phyloP scores from a whole-genome alignment of 2,797 vertebrate genomes.

The Phrynocephalus forsythii region DNA sequence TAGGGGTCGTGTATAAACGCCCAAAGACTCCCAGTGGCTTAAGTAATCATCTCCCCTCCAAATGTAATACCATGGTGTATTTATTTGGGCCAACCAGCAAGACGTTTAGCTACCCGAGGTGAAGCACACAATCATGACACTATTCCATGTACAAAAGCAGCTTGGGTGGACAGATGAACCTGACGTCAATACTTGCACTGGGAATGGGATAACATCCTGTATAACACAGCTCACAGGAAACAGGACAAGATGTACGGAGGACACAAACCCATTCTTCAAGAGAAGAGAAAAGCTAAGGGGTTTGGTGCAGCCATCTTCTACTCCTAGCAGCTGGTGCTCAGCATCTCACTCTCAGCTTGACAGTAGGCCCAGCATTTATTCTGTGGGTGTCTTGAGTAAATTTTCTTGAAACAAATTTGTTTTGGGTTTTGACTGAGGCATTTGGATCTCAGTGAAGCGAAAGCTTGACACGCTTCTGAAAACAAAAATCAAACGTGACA shows the following conservation, averaged over 20 bases:
- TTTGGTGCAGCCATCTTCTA: not conserved
- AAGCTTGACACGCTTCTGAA: not conserved
- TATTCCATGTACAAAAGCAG: not conserved
- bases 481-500: not conserved
- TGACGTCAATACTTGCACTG: not conserved
- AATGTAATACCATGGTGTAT: not conserved
- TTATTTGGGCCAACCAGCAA: not conserved
- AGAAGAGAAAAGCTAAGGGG: not conserved
- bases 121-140: not conserved
- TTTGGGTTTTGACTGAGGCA: not conserved
- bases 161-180: not conserved
- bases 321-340: not conserved
- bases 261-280: not conserved
- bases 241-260: not conserved
- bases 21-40: not conserved
- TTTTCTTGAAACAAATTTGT: not conserved
- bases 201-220: not conserved
- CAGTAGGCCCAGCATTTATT: not conserved
- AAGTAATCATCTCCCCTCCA: too few relatives aligned
- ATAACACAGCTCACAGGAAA: not conserved
- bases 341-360: not conserved
- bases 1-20: too few relatives aligned
- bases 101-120: not conserved
- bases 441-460: not conserved
- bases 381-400: not conserved